phyloP scores from a whole-genome alignment of 2,888 invertebrate genomes.

The Ophion slaviceki region DNA sequence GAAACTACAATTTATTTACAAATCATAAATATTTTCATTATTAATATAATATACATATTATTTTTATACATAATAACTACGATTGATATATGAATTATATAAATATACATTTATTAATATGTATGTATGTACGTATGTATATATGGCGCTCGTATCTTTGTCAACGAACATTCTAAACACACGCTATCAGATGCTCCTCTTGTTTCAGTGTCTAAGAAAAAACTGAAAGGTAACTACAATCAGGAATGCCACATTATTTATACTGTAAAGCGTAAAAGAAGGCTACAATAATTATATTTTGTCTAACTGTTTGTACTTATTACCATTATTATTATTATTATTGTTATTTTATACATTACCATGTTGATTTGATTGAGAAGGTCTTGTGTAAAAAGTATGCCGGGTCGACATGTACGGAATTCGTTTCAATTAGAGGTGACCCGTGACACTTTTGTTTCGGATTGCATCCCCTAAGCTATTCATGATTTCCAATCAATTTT shows the following conservation, averaged over 20 bases:
- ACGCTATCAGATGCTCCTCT: constrained; percentile 86
- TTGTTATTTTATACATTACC: constrained; percentile 63
- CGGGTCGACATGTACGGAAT: constrained; percentile 38
- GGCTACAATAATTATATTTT: constrained; percentile 71
- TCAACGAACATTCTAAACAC: constrained; percentile 82
- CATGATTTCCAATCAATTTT: no score
- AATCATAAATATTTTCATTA: no score
- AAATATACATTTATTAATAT: no score
- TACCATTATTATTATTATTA: constrained; percentile 59
- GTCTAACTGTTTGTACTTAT: constrained; percentile 69
- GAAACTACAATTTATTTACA: no score
- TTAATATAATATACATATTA: not conserved
- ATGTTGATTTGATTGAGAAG: constrained; percentile 58
- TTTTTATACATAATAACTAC: not conserved
- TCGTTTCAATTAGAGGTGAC: not conserved
- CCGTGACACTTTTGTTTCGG: not conserved
- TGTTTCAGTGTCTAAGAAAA: constrained; percentile 94
- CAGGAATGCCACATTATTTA: constrained; percentile 76
- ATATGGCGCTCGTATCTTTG: constrained; percentile 74
- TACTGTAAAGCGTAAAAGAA: constrained; percentile 73
- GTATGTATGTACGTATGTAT: not conserved
- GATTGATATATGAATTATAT: no score
- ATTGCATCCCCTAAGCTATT: not conserved
- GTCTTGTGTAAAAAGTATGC: constrained; percentile 66
- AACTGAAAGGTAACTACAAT: constrained; percentile 86